Percentiles rank a stretch among this genome's conserved stretches.
Conservation (phyloP, 1,140 invertebrate species). For the Diorhabda sublineata region DNA sequence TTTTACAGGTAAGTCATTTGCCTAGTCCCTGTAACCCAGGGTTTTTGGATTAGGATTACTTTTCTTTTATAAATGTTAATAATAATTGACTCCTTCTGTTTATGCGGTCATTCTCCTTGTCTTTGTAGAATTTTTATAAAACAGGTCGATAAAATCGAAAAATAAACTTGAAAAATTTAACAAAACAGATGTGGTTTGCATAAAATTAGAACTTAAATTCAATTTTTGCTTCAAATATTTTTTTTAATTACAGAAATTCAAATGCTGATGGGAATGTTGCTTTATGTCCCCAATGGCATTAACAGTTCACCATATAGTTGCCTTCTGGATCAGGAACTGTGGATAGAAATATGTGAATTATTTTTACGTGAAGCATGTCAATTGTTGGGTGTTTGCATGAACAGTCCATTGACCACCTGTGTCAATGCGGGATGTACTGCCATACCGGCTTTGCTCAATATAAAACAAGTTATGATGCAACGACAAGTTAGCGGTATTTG, state of each 20-base stretch:
- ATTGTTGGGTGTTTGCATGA: constrained; percentile 83
- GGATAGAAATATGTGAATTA: constrained; percentile 74
- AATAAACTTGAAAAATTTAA: no score
- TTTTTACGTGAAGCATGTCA: constrained; percentile 92
- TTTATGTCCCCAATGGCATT: constrained; percentile 77
- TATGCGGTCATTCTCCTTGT: no score
- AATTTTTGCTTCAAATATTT: not conserved
- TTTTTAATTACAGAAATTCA: constrained; percentile 63
- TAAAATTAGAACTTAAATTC: no score
- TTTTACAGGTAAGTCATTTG: no score
- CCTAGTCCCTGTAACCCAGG: no score
- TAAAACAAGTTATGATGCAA: constrained; percentile 94
- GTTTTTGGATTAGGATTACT: no score
- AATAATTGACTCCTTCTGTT: no score
- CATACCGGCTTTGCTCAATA: constrained; percentile 88
- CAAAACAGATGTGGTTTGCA: no score
- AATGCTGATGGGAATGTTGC: constrained; percentile 80
- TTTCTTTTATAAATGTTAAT: no score
- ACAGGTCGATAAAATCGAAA: no score
- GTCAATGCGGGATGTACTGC: constrained; percentile 91
- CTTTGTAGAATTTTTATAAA: no score
- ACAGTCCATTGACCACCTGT: constrained; percentile 60
- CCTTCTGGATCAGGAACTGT: constrained; percentile 72
- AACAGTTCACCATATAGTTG: constrained; percentile 77
- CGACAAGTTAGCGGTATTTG: constrained; percentile 91